These are phyloP conservation scores for Brachypalpus laphriformis DNA, from an alignment of 2,888 invertebrate species.

Conservation along the genomic window DNA sequence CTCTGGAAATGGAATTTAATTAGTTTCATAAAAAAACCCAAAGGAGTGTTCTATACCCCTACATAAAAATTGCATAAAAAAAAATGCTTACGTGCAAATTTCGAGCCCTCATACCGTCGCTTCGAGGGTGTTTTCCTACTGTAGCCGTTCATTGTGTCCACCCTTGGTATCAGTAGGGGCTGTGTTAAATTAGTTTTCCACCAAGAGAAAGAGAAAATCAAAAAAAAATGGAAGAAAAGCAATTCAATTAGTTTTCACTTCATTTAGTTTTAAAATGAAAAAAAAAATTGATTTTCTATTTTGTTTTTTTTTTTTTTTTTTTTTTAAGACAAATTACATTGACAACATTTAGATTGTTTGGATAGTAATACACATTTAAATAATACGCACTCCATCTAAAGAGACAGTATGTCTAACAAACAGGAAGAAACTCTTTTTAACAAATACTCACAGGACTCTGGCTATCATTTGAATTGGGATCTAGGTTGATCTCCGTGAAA, in stretches of 20 bases:
- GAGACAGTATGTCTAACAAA: slow-evolving; percentile 60
- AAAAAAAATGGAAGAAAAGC: background rate
- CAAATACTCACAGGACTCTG: slow-evolving; percentile 68
- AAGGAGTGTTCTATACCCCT: slow-evolving; percentile 7
- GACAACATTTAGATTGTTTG: slow-evolving; percentile 56
- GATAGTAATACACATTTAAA: slow-evolving; percentile 34
- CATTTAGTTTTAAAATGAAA: background rate
- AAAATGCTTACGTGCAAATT: slow-evolving; percentile 79
- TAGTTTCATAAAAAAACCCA: slow-evolving; percentile 70
- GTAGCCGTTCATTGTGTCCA: slow-evolving; percentile 81
- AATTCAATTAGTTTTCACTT: slow-evolving; percentile 36
- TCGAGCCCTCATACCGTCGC: slow-evolving; percentile 82
- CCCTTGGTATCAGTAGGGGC: slow-evolving; percentile 77
- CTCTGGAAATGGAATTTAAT: slow-evolving; percentile 66
- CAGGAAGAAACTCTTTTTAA: too few species aligned
- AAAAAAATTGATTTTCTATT: background rate
- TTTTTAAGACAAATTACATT: slow-evolving; percentile 16
- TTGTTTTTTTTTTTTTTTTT: background rate
- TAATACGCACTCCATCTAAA: slow-evolving; percentile 46
- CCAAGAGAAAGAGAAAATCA: background rate
- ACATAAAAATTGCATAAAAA: slow-evolving; percentile 4
- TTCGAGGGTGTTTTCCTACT: slow-evolving; percentile 81
- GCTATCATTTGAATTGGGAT: slow-evolving; percentile 50
- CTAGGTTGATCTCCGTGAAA: slow-evolving; percentile 47
- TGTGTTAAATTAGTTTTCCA: slow-evolving; percentile 65